Evolutionary conservation across 2,888 invertebrate species (phyloP).

Genomic region (Temnothorax rugatulus): DNA sequence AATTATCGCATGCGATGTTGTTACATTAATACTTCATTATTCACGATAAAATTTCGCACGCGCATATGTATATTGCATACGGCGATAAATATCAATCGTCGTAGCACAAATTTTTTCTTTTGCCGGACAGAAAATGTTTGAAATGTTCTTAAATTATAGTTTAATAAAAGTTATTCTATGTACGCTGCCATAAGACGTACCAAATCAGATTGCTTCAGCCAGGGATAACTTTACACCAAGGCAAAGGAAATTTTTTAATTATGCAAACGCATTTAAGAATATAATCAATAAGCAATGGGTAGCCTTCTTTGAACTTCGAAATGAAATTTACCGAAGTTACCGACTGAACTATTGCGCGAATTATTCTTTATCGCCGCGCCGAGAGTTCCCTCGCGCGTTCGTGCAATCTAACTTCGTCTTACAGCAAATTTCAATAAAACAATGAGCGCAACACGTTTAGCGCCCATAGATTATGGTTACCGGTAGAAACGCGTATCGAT

Average conservation of each 20-base stretch:
- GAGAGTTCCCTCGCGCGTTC: not conserved
- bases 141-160: slow-evolving; percentile 11
- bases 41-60: not conserved
- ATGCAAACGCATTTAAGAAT: not conserved
- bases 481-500: slow-evolving; percentile 35
- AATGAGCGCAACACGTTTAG: slow-evolving; percentile 21
- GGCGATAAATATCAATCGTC: not conserved
- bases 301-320: not conserved
- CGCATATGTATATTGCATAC: not conserved
- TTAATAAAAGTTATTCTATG: not conserved
- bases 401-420: slow-evolving; percentile 7
- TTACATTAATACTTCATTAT: not conserved
- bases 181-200: not conserved
- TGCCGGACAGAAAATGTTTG: no score
- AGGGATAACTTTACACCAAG: not conserved
- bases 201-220: not conserved
- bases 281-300: not conserved
- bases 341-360: not conserved
- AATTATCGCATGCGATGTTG: slow-evolving; percentile 16
- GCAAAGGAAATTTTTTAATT: not conserved
- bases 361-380: not conserved
- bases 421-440: slow-evolving; percentile 44
- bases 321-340: not conserved
- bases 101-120: not conserved
- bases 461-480: slow-evolving; percentile 36